Evolutionary conservation across 2,888 invertebrate genomes (phyloP).

Genomic region (Agonopterix heracliana): DNA sequence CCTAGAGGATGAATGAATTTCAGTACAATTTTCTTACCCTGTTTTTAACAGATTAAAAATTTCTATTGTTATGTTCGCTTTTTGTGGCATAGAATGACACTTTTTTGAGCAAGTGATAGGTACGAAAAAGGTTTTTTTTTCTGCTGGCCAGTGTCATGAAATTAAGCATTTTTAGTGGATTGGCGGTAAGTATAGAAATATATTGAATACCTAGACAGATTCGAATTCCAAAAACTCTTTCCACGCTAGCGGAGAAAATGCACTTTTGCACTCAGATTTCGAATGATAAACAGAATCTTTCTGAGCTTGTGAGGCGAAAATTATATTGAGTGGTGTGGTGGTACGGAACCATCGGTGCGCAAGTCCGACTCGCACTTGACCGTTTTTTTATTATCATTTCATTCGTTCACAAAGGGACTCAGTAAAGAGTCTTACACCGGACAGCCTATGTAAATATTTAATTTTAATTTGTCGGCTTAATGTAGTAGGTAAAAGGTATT

Average conservation of each 20-base stretch:
- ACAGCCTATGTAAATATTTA: constrained; percentile 2
- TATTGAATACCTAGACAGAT: too few relatives aligned
- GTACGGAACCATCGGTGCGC: background rate
- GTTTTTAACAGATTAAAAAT: background rate
- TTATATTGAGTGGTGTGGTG: background rate
- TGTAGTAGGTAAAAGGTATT: too few relatives aligned
- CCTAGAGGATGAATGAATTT: background rate
- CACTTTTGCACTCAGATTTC: too few relatives aligned
- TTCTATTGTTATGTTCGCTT: background rate
- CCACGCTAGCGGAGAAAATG: too few relatives aligned
- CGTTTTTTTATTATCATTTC: background rate
- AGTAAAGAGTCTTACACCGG: background rate
- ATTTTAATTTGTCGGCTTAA: constrained; percentile 4
- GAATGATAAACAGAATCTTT: too few relatives aligned
- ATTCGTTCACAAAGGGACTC: constrained; percentile 2
- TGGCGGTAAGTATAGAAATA: too few relatives aligned
- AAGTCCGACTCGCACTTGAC: background rate
- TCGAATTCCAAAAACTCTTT: too few relatives aligned
- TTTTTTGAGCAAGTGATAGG: background rate
- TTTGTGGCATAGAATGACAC: too few relatives aligned
- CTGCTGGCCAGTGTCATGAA: too few relatives aligned
- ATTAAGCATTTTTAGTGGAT: too few relatives aligned
- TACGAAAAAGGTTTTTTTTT: background rate
- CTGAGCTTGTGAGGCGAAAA: too few relatives aligned
- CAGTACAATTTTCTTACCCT: background rate